Evolutionary conservation across 2,797 vertebrate species (phyloP).

Genomic region (Rallus crepitans): DNA sequence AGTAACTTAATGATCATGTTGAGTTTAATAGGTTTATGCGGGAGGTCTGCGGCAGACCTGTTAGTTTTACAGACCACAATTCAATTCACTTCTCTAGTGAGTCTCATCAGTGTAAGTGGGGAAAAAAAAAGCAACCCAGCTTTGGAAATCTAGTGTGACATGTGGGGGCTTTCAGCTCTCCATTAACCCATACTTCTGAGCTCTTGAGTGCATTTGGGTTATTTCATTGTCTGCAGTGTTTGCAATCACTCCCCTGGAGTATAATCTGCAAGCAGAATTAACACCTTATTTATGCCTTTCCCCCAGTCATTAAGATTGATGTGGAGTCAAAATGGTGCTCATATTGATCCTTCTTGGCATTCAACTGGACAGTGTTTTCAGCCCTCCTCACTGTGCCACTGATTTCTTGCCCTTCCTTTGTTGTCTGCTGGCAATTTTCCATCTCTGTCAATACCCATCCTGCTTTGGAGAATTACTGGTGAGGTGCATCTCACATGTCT

Average conservation of each 20-base stretch:
- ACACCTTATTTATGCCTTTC: background rate
- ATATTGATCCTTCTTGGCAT: background rate
- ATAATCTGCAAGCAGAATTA: background rate
- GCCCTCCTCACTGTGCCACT: background rate
- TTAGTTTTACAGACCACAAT: background rate
- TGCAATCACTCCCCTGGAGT: background rate
- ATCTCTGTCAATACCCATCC: background rate
- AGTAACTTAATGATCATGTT: background rate
- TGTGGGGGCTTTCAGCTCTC: accelerated
- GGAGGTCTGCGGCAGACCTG: background rate
- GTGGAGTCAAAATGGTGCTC: background rate
- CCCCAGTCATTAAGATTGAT: background rate
- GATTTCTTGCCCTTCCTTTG: background rate
- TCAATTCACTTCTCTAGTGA: background rate
- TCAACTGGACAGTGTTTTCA: background rate
- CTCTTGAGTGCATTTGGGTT: background rate
- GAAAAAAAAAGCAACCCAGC: background rate
- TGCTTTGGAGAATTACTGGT: background rate
- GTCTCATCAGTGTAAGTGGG: background rate
- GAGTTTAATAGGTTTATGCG: background rate
- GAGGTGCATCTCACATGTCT: background rate
- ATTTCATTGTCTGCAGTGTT: background rate
- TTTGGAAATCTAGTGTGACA: background rate
- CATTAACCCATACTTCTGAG: background rate
- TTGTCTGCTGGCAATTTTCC: background rate